A percentile compares a stretch with the other conserved stretches of the same genome.
Evolutionary conservation across 2,113 vertebrate genomes (phyloP).

Genomic region (Labeo catla): DNA sequence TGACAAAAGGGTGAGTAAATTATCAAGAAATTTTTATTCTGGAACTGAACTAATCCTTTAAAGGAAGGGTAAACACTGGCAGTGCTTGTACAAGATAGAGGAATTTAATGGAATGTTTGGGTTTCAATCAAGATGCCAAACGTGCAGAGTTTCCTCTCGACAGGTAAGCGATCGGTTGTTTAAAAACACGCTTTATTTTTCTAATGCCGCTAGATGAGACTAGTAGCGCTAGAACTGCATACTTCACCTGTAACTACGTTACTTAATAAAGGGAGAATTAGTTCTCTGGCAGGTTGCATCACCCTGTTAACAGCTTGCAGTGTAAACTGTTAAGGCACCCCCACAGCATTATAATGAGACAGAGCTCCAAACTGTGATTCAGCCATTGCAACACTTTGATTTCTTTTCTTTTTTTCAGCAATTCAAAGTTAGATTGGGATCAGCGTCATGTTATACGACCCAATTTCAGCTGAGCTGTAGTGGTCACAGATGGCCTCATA

Average conservation of each 20-base stretch:
- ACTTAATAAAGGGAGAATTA: neutral
- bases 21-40: too few species aligned
- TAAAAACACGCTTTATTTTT: too few species aligned
- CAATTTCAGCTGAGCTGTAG: neutral
- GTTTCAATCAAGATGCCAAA: too few species aligned
- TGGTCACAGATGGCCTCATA: conserved; percentile 5
- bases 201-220: too few species aligned
- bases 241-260: neutral
- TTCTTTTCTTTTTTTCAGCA: neutral
- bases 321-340: neutral
- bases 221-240: too few species aligned
- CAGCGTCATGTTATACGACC: neutral
- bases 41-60: too few species aligned
- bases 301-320: neutral
- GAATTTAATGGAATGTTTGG: too few species aligned
- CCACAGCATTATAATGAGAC: neutral
- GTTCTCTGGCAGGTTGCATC: neutral
- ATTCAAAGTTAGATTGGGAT: neutral
- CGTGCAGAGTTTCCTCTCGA: too few species aligned
- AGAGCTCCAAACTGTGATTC: neutral
- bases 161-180: too few species aligned
- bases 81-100: too few species aligned
- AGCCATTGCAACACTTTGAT: neutral
- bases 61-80: too few species aligned
- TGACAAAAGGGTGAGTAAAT: too few species aligned